Conservation (phyloP, 2,797 vertebrate genomes). For the Threskiornis aethiopicus region DNA sequence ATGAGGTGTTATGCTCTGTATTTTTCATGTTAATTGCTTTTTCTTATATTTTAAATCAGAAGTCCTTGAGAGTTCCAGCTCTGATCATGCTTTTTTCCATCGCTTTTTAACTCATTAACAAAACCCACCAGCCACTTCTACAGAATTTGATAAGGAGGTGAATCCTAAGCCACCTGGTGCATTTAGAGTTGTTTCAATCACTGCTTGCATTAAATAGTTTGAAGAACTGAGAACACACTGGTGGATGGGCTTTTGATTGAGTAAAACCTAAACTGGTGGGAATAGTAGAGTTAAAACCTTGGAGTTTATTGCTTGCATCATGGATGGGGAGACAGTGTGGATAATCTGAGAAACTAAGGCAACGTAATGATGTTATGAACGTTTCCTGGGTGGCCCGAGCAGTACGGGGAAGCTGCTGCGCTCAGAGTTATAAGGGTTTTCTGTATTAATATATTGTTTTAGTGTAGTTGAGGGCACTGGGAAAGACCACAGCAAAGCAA, state of each 20-base stretch:
- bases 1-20: not conserved
- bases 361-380: not conserved
- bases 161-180: not conserved
- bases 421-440: not conserved
- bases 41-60: not conserved
- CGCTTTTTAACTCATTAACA: not conserved
- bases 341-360: not conserved
- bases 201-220: not conserved
- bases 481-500: slow-evolving; percentile 13
- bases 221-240: not conserved
- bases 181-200: not conserved
- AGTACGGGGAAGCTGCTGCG: not conserved
- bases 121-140: not conserved
- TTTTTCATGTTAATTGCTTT: not conserved
- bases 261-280: not conserved
- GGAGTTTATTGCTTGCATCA: not conserved
- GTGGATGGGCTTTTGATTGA: not conserved
- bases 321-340: not conserved
- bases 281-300: not conserved
- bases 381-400: not conserved
- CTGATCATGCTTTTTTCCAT: not conserved
- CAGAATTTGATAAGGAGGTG: not conserved
- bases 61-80: not conserved
- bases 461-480: not conserved
- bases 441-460: not conserved